These are phyloP conservation scores for Dynastes grantii DNA, from an alignment of 2,888 invertebrate genomes.

Conservation along the genomic window DNA sequence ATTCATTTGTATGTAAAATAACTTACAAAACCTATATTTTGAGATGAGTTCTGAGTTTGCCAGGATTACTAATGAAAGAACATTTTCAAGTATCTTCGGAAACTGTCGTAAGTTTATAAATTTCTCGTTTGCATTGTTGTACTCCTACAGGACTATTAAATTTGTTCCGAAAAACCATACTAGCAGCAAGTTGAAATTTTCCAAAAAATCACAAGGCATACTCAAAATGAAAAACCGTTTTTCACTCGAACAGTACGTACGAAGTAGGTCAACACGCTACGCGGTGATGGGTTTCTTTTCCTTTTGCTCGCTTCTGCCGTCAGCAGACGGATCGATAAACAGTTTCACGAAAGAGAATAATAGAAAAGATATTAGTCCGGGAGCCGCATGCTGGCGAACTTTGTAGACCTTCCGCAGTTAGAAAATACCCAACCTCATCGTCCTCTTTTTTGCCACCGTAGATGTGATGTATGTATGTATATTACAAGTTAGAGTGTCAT, in stretches of 20 bases:
- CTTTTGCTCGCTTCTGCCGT: neutral
- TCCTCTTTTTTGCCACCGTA: slow-evolving; percentile 10
- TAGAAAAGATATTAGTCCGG: slow-evolving; percentile 18
- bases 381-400: neutral
- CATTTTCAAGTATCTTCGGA: too few relatives aligned
- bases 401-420: neutral
- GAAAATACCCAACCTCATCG: slow-evolving; percentile 3
- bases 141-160: neutral
- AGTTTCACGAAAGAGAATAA: slow-evolving; percentile 8
- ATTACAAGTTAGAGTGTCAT: neutral
- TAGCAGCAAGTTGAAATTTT: slow-evolving; percentile 39
- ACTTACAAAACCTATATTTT: too few relatives aligned
- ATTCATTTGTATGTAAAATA: too few relatives aligned
- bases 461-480: neutral
- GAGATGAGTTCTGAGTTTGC: too few relatives aligned
- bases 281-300: slow-evolving; percentile 15
- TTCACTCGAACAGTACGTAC: slow-evolving; percentile 8
- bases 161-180: neutral
- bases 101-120: too few relatives aligned
- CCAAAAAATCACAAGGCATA: too few relatives aligned
- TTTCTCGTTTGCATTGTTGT: too few relatives aligned
- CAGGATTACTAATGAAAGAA: too few relatives aligned
- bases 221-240: neutral
- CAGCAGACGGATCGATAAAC: slow-evolving; percentile 33
- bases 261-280: slow-evolving; percentile 44